Percentiles rank a stretch among this genome's conserved stretches.
phyloP scores from a whole-genome alignment of 2,113 vertebrate species.

The Perognathus longimembris region DNA sequence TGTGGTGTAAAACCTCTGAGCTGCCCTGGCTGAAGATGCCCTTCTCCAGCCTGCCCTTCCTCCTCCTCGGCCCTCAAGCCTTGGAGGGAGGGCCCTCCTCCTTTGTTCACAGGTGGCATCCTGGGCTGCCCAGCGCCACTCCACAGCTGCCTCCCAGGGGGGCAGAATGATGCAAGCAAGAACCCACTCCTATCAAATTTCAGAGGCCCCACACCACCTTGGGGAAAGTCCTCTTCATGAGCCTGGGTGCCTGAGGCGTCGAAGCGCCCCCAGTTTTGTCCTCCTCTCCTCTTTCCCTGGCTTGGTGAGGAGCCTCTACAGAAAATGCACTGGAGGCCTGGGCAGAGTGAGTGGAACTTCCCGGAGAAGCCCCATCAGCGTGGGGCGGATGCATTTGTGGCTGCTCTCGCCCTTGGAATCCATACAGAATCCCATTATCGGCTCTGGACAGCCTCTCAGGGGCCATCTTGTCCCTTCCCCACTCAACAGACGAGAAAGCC shows the following conservation, averaged over 20 bases:
- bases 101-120: background rate
- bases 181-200: background rate
- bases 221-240: background rate
- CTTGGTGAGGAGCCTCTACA: conserved; percentile 27
- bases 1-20: background rate
- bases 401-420: conserved; percentile 72
- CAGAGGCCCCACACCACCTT: fast-evolving
- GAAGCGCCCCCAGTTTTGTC: background rate
- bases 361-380: conserved; percentile 37
- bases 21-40: background rate
- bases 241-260: background rate
- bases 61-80: background rate
- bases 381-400: conserved; percentile 63
- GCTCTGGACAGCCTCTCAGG: conserved; percentile 61
- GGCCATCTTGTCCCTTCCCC: conserved; percentile 44
- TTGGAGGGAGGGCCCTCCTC: background rate
- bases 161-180: background rate
- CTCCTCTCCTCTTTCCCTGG: background rate
- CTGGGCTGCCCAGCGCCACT: too few species aligned
- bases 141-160: background rate
- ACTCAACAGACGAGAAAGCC: conserved; percentile 69
- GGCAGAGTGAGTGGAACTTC: background rate
- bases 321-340: background rate
- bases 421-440: conserved; percentile 77
- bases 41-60: background rate